These are phyloP conservation scores for Sisyra terminalis DNA, from an alignment of 2,888 invertebrate genomes.

Conservation along the genomic window DNA sequence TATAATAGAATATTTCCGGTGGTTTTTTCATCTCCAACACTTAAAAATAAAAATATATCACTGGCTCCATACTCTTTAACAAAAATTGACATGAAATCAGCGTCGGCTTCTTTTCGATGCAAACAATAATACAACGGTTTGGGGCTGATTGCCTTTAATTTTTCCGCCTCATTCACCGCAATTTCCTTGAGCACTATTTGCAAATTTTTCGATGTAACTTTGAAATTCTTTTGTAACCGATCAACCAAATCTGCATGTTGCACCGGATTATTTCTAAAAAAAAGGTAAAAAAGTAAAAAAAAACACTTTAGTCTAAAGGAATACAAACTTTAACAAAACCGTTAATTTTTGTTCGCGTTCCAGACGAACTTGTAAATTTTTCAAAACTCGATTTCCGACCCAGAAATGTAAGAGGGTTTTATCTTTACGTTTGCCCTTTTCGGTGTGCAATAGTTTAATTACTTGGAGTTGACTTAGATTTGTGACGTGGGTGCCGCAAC, in stretches of 20 bases:
- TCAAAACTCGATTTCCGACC: constrained; percentile 51
- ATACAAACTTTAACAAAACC: constrained; percentile 47
- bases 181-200: constrained; percentile 49
- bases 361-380: constrained; percentile 40
- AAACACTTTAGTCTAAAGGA: constrained; percentile 4
- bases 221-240: constrained; percentile 54
- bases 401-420: constrained; percentile 50
- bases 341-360: constrained; percentile 52
- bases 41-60: constrained; percentile 46
- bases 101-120: constrained; percentile 59
- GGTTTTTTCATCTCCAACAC: constrained; percentile 52
- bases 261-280: constrained; percentile 46
- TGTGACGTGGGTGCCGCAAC: constrained; percentile 76
- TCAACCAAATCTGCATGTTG: constrained; percentile 55
- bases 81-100: constrained; percentile 56
- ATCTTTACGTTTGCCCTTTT: constrained; percentile 54
- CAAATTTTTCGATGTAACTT: constrained; percentile 43
- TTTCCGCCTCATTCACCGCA: constrained; percentile 48
- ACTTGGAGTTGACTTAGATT: constrained; percentile 53
- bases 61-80: constrained; percentile 42
- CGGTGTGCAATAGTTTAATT: constrained; percentile 46
- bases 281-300: constrained; percentile 9
- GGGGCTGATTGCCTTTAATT: constrained; percentile 31
- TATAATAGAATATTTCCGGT: constrained; percentile 37
- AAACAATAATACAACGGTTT: constrained; percentile 38